phyloP scores from a whole-genome alignment of 2,888 invertebrate genomes.

The Pristionchus japonicus region DNA sequence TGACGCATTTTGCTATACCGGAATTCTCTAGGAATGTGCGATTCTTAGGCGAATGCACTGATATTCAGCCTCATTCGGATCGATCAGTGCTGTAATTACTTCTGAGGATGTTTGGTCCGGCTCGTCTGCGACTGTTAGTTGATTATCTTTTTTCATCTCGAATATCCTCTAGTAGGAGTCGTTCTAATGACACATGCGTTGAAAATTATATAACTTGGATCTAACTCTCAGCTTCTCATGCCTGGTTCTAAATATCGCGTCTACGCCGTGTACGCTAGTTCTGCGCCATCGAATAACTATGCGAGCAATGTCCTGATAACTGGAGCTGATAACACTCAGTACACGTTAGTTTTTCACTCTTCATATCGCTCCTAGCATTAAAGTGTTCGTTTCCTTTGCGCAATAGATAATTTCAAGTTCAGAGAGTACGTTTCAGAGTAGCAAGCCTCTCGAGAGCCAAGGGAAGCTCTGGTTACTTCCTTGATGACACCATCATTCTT shows the following conservation, averaged over 20 bases:
- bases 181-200: no score
- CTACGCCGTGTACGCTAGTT: not conserved
- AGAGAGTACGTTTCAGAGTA: not conserved
- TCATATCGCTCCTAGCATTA: not conserved
- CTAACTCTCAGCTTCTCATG: not conserved
- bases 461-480: not conserved
- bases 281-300: not conserved
- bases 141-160: not conserved
- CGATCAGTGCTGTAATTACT: not conserved
- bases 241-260: not conserved
- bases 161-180: not conserved
- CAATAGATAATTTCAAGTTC: not conserved
- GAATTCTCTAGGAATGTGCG: no score
- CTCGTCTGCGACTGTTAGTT: not conserved
- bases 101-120: not conserved
- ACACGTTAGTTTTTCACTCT: not conserved
- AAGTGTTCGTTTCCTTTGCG: no score
- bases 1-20: no score
- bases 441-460: not conserved
- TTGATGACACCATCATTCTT: not conserved
- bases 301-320: not conserved
- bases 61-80: not conserved
- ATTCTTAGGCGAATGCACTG: no score
- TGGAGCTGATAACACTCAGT: not conserved
- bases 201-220: no score